Percentiles rank a stretch among this genome's conserved stretches.
phyloP scores from a whole-genome alignment of 2,113 vertebrate genomes.

The Kryptolebias marmoratus region DNA sequence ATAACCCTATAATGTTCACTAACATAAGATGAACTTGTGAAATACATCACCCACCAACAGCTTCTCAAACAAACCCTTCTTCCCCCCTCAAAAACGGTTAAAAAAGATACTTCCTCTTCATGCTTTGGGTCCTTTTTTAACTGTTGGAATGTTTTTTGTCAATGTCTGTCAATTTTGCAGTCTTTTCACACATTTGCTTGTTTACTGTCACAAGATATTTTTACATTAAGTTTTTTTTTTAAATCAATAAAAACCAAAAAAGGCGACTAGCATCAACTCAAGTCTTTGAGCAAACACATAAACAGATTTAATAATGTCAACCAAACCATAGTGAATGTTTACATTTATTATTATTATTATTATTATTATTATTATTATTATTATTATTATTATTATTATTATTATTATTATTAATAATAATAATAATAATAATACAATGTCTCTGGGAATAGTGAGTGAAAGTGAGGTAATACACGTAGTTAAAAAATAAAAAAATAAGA shows the following conservation, averaged over 20 bases:
- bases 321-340: too few relatives aligned
- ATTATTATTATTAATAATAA: too few relatives aligned
- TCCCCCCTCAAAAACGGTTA: neutral
- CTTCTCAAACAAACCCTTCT: constrained; percentile 54
- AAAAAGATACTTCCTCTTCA: constrained; percentile 48
- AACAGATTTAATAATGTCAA: too few relatives aligned
- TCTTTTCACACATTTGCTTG: constrained; percentile 1
- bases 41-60: constrained; percentile 71
- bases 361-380: too few relatives aligned
- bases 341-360: too few relatives aligned
- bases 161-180: neutral
- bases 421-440: too few relatives aligned
- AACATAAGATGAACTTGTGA: constrained; percentile 71
- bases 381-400: too few relatives aligned
- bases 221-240: constrained; percentile 4
- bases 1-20: constrained; percentile 62
- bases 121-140: constrained; percentile 27
- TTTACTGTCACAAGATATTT: neutral
- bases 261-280: too few relatives aligned
- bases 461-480: too few relatives aligned
- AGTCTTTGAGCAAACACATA: too few relatives aligned
- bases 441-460: too few relatives aligned
- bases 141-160: neutral
- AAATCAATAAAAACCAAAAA: neutral
- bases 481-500: too few relatives aligned